Conservation (phyloP, 2,113 vertebrate genomes). For the Leptosomus discolor region DNA sequence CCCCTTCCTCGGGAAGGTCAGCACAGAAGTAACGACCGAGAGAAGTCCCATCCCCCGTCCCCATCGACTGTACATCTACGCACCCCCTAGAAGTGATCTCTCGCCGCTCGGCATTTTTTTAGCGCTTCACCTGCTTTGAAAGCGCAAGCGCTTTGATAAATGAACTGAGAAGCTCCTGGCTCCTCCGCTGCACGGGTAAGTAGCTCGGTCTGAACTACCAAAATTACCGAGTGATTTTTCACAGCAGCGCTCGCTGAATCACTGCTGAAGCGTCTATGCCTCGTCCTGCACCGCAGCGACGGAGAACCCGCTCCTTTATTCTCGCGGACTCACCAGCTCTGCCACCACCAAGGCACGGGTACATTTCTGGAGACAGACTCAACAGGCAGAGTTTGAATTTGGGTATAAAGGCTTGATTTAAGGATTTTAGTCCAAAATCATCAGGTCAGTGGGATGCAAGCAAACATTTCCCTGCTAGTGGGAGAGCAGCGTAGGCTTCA, state of each 20-base stretch:
- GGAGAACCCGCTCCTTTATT: neutral
- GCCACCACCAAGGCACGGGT: fast-evolving
- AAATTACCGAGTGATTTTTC: neutral
- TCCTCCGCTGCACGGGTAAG: neutral
- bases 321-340: neutral
- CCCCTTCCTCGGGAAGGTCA: fast-evolving
- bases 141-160: neutral
- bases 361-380: neutral
- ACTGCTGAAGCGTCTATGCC: neutral
- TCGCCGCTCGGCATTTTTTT: neutral
- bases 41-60: neutral
- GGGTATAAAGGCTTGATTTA: neutral
- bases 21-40: neutral
- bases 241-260: neutral
- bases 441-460: neutral
- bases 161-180: neutral
- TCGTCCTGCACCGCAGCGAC: neutral
- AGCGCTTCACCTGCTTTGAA: neutral
- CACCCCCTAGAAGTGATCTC: neutral
- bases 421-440: neutral
- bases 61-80: neutral
- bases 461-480: neutral
- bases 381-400: neutral
- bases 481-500: neutral
- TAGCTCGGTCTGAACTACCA: neutral